Base-by-base conservation (phyloP, 2,888 invertebrate genomes). In the Amphipyra berbera region DNA sequence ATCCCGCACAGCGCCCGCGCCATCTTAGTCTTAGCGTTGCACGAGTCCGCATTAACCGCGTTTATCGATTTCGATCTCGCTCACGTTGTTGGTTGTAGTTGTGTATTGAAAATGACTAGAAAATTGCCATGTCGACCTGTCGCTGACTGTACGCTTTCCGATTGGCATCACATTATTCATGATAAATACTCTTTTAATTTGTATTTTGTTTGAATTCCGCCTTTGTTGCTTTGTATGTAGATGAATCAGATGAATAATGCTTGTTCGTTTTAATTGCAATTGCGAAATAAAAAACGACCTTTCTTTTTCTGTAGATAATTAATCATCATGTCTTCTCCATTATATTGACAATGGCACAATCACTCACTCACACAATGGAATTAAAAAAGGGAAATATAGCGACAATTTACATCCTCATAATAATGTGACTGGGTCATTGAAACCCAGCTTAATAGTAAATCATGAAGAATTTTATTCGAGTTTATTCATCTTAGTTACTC, bases 191-290 rank as follows among this genome's bases (percentile, higher is more conserved):
- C 0, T 50, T 41, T 50, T 47, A 42, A 46, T 37, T 9, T 1
- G 0, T 10, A 47, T 64, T 57, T 58, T 66, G 5, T 48, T 27
- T 1, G 0, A 48, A 48, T 9, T 35, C 12, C 0, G 10, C 21
- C 1, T 67, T 14, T 40, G 12, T 49, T 35, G 30, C 40, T 37
- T 68, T 68, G 45, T 68, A 50, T 46, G 15, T 61, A 30, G 30
- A 30, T 30, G 30, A 50, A 66, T 46, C 9, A n/a, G 42, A 55
- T 50, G 49, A 46, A 21, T 46, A 35, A 47, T 55, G 0, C 15
- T 6, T n/a, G 14, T 30, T 38, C 6, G 5, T 42, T 61, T 50
- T 54, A 61, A 68, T 42, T 61, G n/a, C 21, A 6, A 35, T 41
- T 47, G 33, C 41, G 8, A 10, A 42, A 48, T 49, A 37, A 48